These are phyloP conservation scores for Anastatus disparis DNA, from an alignment of 1,140 invertebrate species.

Conservation along the genomic window DNA sequence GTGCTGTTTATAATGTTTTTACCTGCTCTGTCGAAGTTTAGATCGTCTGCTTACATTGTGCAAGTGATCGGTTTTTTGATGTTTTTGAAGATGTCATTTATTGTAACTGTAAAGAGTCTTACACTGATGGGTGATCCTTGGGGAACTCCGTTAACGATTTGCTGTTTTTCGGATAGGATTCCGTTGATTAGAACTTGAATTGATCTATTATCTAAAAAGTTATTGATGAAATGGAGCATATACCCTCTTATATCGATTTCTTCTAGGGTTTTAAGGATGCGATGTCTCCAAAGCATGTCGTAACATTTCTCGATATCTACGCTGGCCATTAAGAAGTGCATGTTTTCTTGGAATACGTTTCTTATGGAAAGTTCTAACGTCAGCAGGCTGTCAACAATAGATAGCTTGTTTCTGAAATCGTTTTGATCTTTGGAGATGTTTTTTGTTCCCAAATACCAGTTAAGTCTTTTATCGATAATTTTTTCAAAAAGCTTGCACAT, in stretches of 20 bases:
- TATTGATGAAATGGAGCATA: conserved; percentile 34
- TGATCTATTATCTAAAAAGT: conserved; percentile 31
- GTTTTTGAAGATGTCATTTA: neutral
- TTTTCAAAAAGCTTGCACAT: conserved; percentile 52
- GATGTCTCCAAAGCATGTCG: conserved; percentile 37
- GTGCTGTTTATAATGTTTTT: neutral
- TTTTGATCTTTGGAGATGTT: conserved; percentile 37
- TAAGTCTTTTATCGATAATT: conserved; percentile 43
- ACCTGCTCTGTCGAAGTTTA: neutral
- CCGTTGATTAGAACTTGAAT: conserved; percentile 3
- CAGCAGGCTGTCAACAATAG: conserved; percentile 40
- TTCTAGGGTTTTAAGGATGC: conserved; percentile 24
- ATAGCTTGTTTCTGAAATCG: conserved; percentile 38
- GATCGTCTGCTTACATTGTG: neutral
- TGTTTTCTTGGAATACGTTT: conserved; percentile 42
- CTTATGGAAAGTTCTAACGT: conserved; percentile 37
- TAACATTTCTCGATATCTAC: conserved; percentile 50
- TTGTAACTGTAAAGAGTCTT: neutral
- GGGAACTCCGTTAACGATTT: neutral
- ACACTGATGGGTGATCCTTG: neutral
- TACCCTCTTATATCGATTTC: conserved; percentile 34
- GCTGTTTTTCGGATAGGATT: neutral
- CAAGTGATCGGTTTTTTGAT: neutral
- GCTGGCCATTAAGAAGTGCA: conserved; percentile 37
- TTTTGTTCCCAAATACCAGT: conserved; percentile 30